Percentiles rank a stretch among this genome's conserved stretches.
phyloP scores from a whole-genome alignment of 2,113 vertebrate genomes.

The Dissostichus mawsoni region DNA sequence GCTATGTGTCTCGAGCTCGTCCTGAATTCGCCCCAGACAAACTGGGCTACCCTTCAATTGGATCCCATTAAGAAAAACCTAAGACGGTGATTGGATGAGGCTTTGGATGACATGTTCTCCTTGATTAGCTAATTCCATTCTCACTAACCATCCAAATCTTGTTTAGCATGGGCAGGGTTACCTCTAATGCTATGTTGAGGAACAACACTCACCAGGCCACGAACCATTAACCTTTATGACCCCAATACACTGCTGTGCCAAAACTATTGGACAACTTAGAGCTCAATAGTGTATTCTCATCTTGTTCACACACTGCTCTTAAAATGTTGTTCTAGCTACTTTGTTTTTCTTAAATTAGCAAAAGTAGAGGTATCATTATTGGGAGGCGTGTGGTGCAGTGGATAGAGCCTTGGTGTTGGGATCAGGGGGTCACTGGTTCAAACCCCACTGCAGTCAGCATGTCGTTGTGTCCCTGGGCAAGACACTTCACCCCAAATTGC shows the following conservation, averaged over 20 bases:
- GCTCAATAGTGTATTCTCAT: neutral
- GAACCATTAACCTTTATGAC: conserved; percentile 31
- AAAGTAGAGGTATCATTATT: no score
- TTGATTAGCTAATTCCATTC: conserved; percentile 80
- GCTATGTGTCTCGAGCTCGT: conserved; percentile 14
- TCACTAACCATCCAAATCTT: conserved; percentile 75
- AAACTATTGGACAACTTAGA: neutral
- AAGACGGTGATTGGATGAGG: conserved; percentile 78
- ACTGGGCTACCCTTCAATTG: conserved; percentile 55
- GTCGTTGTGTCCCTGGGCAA: no score
- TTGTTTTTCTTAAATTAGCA: no score
- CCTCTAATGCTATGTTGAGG: conserved; percentile 38
- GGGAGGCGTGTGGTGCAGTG: no score
- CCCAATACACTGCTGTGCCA: neutral
- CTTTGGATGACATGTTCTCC: conserved; percentile 79
- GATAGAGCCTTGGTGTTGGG: no score
- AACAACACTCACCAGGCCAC: neutral
- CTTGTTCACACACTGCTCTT: neutral
- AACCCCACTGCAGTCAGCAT: no score
- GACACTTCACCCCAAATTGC: no score
- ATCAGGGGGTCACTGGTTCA: no score
- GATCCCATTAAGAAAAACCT: conserved; percentile 75
- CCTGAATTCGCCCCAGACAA: conserved; percentile 47
- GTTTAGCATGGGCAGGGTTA: conserved; percentile 64
- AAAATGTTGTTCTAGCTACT: neutral